phyloP scores from a whole-genome alignment of 2,113 vertebrate species.

The Astatoreochromis straeleni region DNA sequence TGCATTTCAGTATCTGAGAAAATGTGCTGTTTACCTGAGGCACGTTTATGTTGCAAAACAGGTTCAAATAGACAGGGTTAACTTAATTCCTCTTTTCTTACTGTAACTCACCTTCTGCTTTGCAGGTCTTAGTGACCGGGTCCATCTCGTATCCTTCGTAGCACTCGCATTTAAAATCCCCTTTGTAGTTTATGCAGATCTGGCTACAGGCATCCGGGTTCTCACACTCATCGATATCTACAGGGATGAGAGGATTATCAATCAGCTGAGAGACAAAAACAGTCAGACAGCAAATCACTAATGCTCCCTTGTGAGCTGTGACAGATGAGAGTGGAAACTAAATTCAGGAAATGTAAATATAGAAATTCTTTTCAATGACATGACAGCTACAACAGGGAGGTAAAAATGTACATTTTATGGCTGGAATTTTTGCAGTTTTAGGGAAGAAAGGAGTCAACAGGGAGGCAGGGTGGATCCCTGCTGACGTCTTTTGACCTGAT shows the following conservation, averaged over 20 bases:
- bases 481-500: background rate
- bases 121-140: conserved; percentile 88
- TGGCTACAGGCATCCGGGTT: conserved; percentile 91
- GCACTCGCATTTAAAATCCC: conserved; percentile 94
- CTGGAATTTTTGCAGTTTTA: background rate
- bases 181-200: conserved; percentile 96
- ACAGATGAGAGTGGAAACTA: background rate
- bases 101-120: conserved; percentile 83
- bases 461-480: background rate
- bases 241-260: conserved; percentile 37
- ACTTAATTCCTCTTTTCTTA: background rate
- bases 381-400: background rate
- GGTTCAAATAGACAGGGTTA: background rate
- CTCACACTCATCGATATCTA: conserved; percentile 94
- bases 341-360: background rate
- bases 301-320: background rate
- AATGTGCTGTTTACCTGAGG: background rate
- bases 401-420: background rate
- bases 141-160: conserved; percentile 94
- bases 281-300: background rate
- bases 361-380: background rate
- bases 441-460: background rate
- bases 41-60: too few species aligned
- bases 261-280: conserved; percentile 44
- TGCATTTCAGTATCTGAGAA: background rate